Percentiles rank a stretch among this genome's conserved stretches.
phyloP scores from a whole-genome alignment of 92 coral and sea anemone genomes.

The Desmophyllum pertusum region DNA sequence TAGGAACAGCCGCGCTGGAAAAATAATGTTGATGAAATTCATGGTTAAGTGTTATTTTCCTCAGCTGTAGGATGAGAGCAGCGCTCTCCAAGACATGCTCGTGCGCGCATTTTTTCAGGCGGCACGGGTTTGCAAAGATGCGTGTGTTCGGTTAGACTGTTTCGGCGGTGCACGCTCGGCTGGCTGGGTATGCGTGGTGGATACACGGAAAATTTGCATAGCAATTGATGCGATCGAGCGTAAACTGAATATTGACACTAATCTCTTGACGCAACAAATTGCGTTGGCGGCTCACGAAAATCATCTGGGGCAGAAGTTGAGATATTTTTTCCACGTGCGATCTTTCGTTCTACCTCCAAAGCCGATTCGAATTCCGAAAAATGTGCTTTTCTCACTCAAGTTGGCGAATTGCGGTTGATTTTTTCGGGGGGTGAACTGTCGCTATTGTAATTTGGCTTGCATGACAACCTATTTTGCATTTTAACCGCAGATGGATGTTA shows the following conservation, averaged over 20 bases:
- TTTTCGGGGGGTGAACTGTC: background rate
- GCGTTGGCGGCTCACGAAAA: slow-evolving; percentile 31
- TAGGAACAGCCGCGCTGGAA: slow-evolving; percentile 21
- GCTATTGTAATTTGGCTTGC: slow-evolving; percentile 16
- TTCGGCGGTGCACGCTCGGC: slow-evolving; percentile 3
- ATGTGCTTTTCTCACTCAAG: background rate
- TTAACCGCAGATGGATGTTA: slow-evolving; percentile 38
- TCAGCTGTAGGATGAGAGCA: background rate
- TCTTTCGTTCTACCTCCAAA: background rate
- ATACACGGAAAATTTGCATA: slow-evolving; percentile 35
- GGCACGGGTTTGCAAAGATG: background rate
- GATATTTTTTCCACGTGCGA: background rate
- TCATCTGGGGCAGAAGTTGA: too few relatives aligned
- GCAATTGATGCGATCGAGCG: slow-evolving; percentile 37
- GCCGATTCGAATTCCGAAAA: background rate
- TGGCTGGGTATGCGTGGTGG: slow-evolving; percentile 38
- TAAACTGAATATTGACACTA: slow-evolving; percentile 45
- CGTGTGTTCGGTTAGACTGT: too few relatives aligned
- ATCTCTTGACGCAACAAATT: background rate
- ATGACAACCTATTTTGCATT: slow-evolving; percentile 44
- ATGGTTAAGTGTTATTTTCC: too few relatives aligned
- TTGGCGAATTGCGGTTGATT: background rate
- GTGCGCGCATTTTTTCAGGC: background rate
- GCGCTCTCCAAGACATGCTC: background rate
- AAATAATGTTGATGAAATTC: background rate